phyloP scores from a whole-genome alignment of 2,797 vertebrate species.

The Hydrocynus forskahlii region DNA sequence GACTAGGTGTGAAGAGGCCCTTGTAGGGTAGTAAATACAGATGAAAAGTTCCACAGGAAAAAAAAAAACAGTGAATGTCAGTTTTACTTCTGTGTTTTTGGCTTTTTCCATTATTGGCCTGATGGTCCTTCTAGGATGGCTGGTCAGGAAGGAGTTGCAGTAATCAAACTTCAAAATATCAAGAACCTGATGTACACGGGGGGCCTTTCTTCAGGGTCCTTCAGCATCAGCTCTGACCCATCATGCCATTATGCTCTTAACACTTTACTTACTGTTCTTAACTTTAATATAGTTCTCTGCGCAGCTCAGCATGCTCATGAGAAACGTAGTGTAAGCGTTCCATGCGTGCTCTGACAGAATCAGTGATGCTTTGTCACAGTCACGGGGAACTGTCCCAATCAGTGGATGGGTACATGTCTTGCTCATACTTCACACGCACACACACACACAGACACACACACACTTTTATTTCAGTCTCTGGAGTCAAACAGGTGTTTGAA shows the following conservation, averaged over 20 bases:
- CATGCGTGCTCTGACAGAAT: slow-evolving; percentile 23
- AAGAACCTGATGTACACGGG: no score
- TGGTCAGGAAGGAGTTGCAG: no score
- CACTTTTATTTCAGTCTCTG: not conserved
- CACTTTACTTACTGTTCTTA: not conserved
- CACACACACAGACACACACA: no score
- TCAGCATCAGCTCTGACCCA: no score
- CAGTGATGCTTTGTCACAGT: slow-evolving; percentile 39
- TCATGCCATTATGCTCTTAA: no score
- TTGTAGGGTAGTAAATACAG: not conserved
- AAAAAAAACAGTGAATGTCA: not conserved
- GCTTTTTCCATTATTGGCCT: not conserved
- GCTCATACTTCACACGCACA: not conserved
- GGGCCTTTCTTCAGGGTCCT: no score
- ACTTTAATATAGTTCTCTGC: not conserved
- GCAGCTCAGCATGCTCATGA: slow-evolving; percentile 39
- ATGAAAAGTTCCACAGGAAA: not conserved
- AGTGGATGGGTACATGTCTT: not conserved
- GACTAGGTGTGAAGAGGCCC: not conserved
- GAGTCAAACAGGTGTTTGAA: slow-evolving; percentile 13
- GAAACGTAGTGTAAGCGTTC: slow-evolving; percentile 37
- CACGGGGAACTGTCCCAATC: not conserved
- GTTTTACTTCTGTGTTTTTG: not conserved
- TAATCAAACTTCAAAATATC: no score
- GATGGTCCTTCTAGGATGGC: no score